These are phyloP conservation scores for Oenanthe oenanthe DNA, from an alignment of 2,113 vertebrate species.

Conservation along the genomic window DNA sequence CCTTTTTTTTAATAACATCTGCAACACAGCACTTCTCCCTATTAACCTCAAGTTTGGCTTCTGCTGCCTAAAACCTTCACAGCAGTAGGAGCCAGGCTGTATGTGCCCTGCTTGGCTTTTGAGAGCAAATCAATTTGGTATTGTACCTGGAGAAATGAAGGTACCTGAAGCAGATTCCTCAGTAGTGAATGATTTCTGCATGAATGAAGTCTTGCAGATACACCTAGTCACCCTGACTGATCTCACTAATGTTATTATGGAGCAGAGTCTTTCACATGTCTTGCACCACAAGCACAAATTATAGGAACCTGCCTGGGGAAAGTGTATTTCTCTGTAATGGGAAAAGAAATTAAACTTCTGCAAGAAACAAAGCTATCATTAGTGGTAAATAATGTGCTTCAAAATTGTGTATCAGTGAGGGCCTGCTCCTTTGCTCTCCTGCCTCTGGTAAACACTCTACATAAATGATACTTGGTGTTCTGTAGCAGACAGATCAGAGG, in stretches of 20 bases:
- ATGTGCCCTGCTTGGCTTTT: background rate
- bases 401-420: background rate
- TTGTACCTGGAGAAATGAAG: background rate
- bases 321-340: background rate
- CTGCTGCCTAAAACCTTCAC: background rate
- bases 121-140: background rate
- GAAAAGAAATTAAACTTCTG: slow-evolving; percentile 5
- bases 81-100: background rate
- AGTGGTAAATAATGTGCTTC: background rate
- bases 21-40: background rate
- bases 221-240: background rate
- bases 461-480: background rate
- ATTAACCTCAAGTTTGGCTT: background rate
- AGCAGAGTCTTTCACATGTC: background rate
- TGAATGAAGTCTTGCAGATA: background rate
- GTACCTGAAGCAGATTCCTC: background rate
- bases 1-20: background rate
- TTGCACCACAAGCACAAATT: background rate
- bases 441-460: background rate
- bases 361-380: background rate
- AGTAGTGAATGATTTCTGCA: background rate
- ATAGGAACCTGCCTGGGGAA: background rate
- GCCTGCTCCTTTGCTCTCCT: background rate
- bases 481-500: background rate
- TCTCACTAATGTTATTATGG: background rate